phyloP scores from a whole-genome alignment of 2,888 invertebrate genomes.

The Stegana nigrithorax region DNA sequence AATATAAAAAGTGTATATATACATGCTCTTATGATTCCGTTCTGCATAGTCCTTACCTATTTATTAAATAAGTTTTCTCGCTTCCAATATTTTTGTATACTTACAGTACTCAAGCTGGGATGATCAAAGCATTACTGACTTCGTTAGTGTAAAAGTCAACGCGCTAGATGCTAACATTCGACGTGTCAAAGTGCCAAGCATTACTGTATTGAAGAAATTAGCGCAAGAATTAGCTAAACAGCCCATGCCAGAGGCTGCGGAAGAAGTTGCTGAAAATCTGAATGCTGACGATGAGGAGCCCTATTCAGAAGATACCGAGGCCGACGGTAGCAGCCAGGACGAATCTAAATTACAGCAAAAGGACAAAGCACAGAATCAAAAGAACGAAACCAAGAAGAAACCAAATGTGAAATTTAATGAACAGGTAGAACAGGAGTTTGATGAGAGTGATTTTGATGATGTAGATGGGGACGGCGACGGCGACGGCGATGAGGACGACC shows the following conservation, averaged over 20 bases:
- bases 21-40: too few relatives aligned
- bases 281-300: conserved; percentile 3
- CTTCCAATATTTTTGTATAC: too few relatives aligned
- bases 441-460: conserved; percentile 31
- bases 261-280: conserved; percentile 38
- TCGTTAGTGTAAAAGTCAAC: conserved; percentile 62
- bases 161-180: conserved; percentile 60
- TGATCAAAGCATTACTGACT: conserved; percentile 65
- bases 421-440: conserved; percentile 20
- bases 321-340: background rate
- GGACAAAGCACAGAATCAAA: background rate
- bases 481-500: conserved; percentile 37
- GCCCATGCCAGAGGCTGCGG: conserved; percentile 29
- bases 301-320: too few relatives aligned
- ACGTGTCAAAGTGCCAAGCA: conserved; percentile 58
- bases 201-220: conserved; percentile 46
- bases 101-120: conserved; percentile 68
- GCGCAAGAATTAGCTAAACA: conserved; percentile 39
- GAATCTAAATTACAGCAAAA: background rate
- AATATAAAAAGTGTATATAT: too few relatives aligned
- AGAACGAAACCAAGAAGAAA: background rate
- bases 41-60: too few relatives aligned
- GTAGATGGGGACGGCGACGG: conserved; percentile 33
- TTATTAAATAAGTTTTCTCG: too few relatives aligned
- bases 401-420: conserved; percentile 21